Conservation (phyloP, 1,140 invertebrate species). For the Adoxophyes honmai region DNA sequence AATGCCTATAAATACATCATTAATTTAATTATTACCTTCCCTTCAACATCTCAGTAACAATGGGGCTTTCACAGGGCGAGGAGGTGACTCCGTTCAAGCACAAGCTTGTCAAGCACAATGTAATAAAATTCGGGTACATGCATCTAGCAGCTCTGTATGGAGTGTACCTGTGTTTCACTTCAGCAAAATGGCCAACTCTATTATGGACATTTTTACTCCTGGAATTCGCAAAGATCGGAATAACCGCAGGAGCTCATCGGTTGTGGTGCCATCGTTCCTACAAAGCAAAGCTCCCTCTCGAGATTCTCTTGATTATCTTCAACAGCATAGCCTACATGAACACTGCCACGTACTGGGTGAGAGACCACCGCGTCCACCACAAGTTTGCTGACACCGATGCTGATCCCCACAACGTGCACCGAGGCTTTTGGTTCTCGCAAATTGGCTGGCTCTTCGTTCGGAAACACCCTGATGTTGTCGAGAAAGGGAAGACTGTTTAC, state of each 20-base stretch:
- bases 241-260: constrained; percentile 83
- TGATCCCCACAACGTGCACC: constrained; percentile 78
- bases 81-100: not conserved
- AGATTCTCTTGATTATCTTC: constrained; percentile 82
- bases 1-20: no score
- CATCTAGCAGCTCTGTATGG: constrained; percentile 84
- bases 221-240: constrained; percentile 17
- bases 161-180: constrained; percentile 79
- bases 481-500: constrained; percentile 80
- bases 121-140: constrained; percentile 80
- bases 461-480: constrained; percentile 84
- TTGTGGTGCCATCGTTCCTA: constrained; percentile 89
- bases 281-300: constrained; percentile 86
- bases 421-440: constrained; percentile 89
- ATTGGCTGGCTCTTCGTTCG: constrained; percentile 86
- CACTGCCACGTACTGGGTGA: constrained; percentile 50
- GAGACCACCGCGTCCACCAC: constrained; percentile 86
- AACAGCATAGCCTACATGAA: constrained; percentile 83
- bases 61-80: no score
- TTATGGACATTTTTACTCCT: constrained; percentile 74
- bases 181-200: constrained; percentile 79
- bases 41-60: no score
- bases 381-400: constrained; percentile 79
- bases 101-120: constrained; percentile 69
- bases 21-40: no score